Conservation (phyloP, 2,888 invertebrate species). For the Xestia rhomboidea region DNA sequence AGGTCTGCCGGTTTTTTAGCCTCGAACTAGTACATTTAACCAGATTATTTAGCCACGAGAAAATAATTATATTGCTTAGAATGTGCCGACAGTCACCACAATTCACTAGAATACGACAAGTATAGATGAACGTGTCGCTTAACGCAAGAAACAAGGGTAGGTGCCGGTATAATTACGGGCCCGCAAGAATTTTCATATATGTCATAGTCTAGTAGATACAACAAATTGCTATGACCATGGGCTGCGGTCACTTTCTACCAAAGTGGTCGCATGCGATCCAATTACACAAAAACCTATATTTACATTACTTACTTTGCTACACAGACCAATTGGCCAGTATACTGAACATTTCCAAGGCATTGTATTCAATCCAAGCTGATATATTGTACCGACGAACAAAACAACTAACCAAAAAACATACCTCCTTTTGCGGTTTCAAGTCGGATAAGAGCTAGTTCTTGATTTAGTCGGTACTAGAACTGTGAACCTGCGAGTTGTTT, state of each 20-base stretch:
- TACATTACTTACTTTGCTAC: neutral
- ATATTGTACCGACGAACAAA: slow-evolving; percentile 55
- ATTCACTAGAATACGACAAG: neutral
- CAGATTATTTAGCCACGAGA: too few species aligned
- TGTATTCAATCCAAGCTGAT: slow-evolving; percentile 47
- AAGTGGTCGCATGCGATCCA: neutral
- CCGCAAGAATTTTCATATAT: neutral
- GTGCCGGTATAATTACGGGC: neutral
- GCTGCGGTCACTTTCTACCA: neutral
- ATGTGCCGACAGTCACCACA: neutral
- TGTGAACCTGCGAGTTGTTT: slow-evolving; percentile 43
- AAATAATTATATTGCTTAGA: neutral
- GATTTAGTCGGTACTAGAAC: slow-evolving; percentile 18
- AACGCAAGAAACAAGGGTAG: too few species aligned
- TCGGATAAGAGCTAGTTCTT: slow-evolving; percentile 46
- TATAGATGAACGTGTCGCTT: neutral
- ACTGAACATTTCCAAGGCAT: slow-evolving; percentile 14
- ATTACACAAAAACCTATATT: neutral
- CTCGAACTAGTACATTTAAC: too few species aligned
- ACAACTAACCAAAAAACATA: slow-evolving; percentile 53
- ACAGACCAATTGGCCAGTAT: slow-evolving; percentile 17
- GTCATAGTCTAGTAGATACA: neutral
- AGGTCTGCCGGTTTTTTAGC: too few species aligned
- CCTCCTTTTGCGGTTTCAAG: slow-evolving; percentile 48
- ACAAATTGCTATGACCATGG: neutral